Conservation (phyloP, 2,797 vertebrate genomes). For the Cygnus olor region DNA sequence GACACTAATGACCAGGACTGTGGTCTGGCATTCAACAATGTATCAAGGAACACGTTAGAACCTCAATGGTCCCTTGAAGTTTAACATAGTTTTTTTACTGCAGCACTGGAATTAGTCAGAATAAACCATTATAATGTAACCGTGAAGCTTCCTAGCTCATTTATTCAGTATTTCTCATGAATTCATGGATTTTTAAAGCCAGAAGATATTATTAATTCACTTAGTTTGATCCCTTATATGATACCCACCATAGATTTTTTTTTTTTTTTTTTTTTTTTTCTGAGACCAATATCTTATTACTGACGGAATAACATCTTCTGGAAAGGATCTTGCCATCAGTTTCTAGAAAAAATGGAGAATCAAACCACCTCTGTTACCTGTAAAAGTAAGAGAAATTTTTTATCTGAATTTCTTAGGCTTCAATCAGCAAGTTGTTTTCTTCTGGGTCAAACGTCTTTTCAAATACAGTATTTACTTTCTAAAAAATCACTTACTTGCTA, state of each 20-base stretch:
- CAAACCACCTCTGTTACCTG: background rate
- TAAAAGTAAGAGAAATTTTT: background rate
- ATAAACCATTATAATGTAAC: background rate
- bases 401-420: background rate
- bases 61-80: background rate
- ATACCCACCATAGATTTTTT: background rate
- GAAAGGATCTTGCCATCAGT: background rate
- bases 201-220: background rate
- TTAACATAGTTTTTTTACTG: background rate
- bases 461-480: background rate
- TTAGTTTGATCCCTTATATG: background rate
- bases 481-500: background rate
- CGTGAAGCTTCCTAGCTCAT: background rate
- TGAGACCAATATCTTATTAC: background rate
- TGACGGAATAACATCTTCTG: background rate
- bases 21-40: fast-evolving
- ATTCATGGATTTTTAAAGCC: background rate
- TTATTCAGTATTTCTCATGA: background rate
- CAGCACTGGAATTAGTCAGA: background rate
- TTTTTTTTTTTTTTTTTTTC: background rate
- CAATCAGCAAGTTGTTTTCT: background rate
- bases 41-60: background rate
- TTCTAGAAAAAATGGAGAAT: background rate
- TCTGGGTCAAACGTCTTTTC: background rate
- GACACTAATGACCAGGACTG: background rate